Percentiles rank a stretch among this genome's conserved stretches.
Conservation (phyloP, 2,888 invertebrate genomes). For the Tromatobia lineatoria region DNA sequence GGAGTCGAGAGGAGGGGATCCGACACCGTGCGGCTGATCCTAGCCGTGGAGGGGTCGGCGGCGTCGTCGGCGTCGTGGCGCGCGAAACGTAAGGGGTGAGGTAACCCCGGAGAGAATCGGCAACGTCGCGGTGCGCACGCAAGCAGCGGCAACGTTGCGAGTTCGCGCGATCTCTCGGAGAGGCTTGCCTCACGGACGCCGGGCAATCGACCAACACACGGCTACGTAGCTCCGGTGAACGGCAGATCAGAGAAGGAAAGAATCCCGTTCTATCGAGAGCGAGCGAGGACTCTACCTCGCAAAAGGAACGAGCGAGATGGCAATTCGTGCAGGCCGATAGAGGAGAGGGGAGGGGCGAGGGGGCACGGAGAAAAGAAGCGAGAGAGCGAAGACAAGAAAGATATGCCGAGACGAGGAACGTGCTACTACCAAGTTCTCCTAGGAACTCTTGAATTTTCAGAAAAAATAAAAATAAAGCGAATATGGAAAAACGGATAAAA, state of each 20-base stretch:
- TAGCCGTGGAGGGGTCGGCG: slow-evolving; percentile 47
- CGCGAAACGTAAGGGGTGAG: slow-evolving; percentile 47
- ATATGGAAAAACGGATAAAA: slow-evolving; percentile 24
- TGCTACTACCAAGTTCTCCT: slow-evolving; percentile 77
- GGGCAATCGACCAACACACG: slow-evolving; percentile 81
- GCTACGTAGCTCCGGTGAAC: slow-evolving; percentile 78
- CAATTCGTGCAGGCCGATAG: slow-evolving; percentile 41
- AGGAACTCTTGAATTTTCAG: slow-evolving; percentile 77
- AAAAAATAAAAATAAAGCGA: slow-evolving; percentile 63
- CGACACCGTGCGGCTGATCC: slow-evolving; percentile 66
- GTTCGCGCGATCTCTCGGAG: slow-evolving; percentile 59
- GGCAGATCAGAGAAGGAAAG: slow-evolving; percentile 82
- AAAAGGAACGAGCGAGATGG: slow-evolving; percentile 64
- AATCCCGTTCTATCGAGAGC: slow-evolving; percentile 82
- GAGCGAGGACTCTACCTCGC: slow-evolving; percentile 68
- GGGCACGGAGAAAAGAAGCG: slow-evolving; percentile 48
- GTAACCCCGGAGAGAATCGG: slow-evolving; percentile 65
- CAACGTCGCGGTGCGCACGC: slow-evolving; percentile 75
- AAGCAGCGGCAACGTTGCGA: slow-evolving; percentile 62
- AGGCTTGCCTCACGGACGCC: slow-evolving; percentile 78
- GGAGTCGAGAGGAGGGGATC: slow-evolving; percentile 34
- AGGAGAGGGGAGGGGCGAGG: slow-evolving; percentile 29
- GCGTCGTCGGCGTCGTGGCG: slow-evolving; percentile 52
- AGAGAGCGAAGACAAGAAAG: slow-evolving; percentile 55
- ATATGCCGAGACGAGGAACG: slow-evolving; percentile 71